phyloP scores from a whole-genome alignment of 2,113 vertebrate species.

The Pitta sordida region DNA sequence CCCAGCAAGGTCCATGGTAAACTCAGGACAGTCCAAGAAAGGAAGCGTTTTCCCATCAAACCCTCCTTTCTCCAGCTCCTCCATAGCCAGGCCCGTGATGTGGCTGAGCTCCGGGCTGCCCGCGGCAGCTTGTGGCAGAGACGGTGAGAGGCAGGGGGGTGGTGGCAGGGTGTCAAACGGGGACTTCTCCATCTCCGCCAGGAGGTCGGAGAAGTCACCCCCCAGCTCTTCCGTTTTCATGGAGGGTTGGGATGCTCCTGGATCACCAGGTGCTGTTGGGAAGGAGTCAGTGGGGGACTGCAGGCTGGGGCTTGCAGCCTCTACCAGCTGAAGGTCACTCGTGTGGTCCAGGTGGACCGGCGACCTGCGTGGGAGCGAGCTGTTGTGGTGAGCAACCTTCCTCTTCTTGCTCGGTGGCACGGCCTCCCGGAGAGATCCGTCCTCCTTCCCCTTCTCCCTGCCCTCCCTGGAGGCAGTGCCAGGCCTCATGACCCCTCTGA shows the following conservation, averaged over 20 bases:
- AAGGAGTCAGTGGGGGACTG: constrained; percentile 42
- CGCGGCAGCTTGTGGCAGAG: constrained; percentile 49
- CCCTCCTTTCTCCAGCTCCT: background rate
- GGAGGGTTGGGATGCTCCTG: constrained; percentile 35
- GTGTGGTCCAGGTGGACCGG: constrained; percentile 35
- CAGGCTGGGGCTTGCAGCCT: constrained; percentile 42
- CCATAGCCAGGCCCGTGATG: background rate
- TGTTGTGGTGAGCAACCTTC: constrained; percentile 63
- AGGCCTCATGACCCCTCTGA: constrained; percentile 87
- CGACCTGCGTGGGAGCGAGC: constrained; percentile 35
- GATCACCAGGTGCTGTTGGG: constrained; percentile 36
- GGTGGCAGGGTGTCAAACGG: constrained; percentile 57
- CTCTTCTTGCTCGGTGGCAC: constrained; percentile 77
- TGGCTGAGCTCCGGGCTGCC: background rate
- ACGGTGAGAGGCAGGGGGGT: constrained; percentile 52
- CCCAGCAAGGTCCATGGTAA: background rate
- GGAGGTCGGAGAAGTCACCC: constrained; percentile 73
- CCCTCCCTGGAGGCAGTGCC: constrained; percentile 66
- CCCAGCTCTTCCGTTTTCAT: constrained; percentile 74
- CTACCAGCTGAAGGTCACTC: constrained; percentile 48
- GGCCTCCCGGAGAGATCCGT: background rate
- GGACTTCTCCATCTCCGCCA: constrained; percentile 61
- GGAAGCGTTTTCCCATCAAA: constrained; percentile 23
- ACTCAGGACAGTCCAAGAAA: background rate
- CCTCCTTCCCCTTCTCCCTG: constrained; percentile 67